A percentile compares a stretch with the other conserved stretches of the same genome.
phyloP scores from a whole-genome alignment of 2,797 vertebrate genomes.

The Epinephelus awoara region DNA sequence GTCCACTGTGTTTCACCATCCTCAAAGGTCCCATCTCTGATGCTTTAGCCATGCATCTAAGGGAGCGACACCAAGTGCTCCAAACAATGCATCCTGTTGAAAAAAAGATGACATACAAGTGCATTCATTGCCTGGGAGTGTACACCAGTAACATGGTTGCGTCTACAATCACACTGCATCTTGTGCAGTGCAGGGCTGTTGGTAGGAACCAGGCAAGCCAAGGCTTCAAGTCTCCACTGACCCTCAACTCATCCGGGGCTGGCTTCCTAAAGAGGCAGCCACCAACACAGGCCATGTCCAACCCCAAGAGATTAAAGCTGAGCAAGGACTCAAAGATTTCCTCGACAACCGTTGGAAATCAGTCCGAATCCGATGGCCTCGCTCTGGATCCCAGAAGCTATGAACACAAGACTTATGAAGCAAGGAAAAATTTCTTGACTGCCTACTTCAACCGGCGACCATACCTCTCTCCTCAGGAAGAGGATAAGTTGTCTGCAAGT shows the following conservation, averaged over 20 bases:
- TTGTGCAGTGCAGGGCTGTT: constrained; percentile 97
- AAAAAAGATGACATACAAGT: constrained; percentile 98
- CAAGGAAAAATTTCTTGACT: constrained; percentile 95
- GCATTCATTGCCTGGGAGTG: constrained; percentile 98
- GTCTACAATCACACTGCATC: constrained; percentile 97
- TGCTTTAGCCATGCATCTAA: constrained; percentile 93
- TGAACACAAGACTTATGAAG: constrained; percentile 95
- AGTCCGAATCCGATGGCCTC: constrained; percentile 87
- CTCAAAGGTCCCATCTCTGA: constrained; percentile 96
- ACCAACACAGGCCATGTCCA: constrained; percentile 84
- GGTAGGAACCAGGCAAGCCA: constrained; percentile 92
- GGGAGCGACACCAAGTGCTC: constrained; percentile 96
- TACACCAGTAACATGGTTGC: constrained; percentile 99
- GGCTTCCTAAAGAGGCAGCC: constrained; percentile 91
- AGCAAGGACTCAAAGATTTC: constrained; percentile 80
- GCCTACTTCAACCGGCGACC: constrained; percentile 96
- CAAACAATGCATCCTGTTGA: constrained; percentile 98
- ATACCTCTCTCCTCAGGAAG: constrained; percentile 91
- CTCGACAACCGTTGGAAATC: constrained; percentile 86
- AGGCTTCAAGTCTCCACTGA: constrained; percentile 88
- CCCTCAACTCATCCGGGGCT: constrained; percentile 85
- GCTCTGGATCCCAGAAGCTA: constrained; percentile 95
- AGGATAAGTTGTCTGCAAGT: constrained; percentile 94
- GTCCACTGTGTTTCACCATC: constrained; percentile 97
- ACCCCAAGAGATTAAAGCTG: constrained; percentile 91